Conservation (phyloP, 2,797 vertebrate species). For the Peromyscus melanophrys region DNA sequence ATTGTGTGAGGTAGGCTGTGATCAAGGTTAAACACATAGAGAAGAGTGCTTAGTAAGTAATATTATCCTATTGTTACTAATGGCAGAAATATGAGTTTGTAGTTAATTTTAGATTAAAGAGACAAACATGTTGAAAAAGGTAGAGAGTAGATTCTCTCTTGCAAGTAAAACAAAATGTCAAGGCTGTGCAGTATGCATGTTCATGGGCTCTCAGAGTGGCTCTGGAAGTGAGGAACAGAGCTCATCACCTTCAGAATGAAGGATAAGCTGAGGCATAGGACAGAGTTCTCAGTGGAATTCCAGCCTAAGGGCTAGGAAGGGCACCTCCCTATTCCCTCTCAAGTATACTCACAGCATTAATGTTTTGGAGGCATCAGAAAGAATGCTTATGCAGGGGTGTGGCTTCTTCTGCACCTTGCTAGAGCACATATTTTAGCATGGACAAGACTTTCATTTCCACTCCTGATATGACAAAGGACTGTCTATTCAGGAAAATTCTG, state of each 20-base stretch:
- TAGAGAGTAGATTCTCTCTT: not conserved
- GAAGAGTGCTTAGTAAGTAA: conserved; percentile 37
- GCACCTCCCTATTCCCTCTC: not conserved
- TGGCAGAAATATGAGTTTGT: not conserved
- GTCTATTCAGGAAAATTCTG: not conserved
- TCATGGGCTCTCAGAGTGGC: no score
- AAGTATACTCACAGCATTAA: not conserved
- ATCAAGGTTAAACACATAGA: not conserved
- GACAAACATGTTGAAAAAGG: conserved; percentile 27
- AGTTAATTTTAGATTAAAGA: not conserved
- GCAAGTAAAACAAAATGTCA: not conserved
- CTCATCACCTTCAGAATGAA: not conserved
- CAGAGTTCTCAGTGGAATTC: not conserved
- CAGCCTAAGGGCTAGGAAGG: not conserved
- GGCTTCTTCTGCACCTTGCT: not conserved
- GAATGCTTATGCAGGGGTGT: not conserved
- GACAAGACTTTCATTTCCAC: not conserved
- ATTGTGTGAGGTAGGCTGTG: not conserved
- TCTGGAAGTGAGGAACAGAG: not conserved
- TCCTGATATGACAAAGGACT: not conserved
- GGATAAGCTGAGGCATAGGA: not conserved
- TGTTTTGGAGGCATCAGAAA: not conserved
- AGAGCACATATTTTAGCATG: not conserved
- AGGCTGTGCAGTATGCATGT: no score
- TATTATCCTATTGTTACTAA: not conserved